Evolutionary conservation across 1,140 invertebrate species (phyloP).

Genomic region (Sycophila sp.): DNA sequence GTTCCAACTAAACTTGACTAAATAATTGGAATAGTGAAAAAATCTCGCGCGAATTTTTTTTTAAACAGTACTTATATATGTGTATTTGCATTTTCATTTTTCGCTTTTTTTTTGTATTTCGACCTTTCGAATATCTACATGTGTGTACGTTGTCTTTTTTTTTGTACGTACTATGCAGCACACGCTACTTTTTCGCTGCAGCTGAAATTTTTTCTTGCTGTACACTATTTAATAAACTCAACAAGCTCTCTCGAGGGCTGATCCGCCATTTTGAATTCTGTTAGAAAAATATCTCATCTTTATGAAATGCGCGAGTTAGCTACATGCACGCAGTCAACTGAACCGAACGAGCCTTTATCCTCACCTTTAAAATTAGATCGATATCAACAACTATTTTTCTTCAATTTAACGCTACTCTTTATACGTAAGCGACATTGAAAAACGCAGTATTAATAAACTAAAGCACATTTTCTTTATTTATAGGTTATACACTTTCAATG

Average conservation of each 20-base stretch:
- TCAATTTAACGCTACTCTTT: background rate
- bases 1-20: background rate
- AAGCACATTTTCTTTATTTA: no score
- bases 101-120: background rate
- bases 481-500: background rate
- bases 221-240: slow-evolving; percentile 33
- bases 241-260: slow-evolving; percentile 26
- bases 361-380: background rate
- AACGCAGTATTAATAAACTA: background rate
- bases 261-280: slow-evolving; percentile 30
- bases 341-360: background rate
- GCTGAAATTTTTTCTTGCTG: slow-evolving; percentile 7
- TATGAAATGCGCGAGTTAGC: background rate
- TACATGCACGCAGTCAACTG: background rate
- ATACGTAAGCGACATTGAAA: background rate
- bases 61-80: background rate
- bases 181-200: slow-evolving; percentile 25
- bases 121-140: slow-evolving; percentile 24
- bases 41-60: slow-evolving; percentile 8
- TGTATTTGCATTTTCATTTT: background rate
- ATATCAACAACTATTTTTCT: background rate
- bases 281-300: slow-evolving; percentile 38
- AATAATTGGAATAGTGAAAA: slow-evolving; percentile 15
- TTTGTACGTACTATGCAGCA: slow-evolving; percentile 23
- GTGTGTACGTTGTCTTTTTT: background rate